Percentiles rank a stretch among this genome's conserved stretches.
Conservation (phyloP, 2,888 invertebrate species). For the Macropis europaea region DNA sequence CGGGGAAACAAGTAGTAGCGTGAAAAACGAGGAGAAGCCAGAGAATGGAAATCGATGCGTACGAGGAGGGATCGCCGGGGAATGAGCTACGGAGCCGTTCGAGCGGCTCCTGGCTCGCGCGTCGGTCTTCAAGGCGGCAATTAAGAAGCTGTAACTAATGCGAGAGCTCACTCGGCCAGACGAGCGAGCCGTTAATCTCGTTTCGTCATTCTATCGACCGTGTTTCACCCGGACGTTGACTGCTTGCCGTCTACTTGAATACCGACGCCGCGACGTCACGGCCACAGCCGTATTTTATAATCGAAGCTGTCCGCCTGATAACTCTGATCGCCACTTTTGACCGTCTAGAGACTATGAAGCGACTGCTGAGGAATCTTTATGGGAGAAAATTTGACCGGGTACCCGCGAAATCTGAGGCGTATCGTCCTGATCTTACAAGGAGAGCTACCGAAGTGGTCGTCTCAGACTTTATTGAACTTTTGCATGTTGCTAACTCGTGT, state of each 20-base stretch:
- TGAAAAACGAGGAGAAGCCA: conserved; percentile 38
- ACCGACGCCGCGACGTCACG: conserved; percentile 29
- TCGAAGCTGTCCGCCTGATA: conserved; percentile 2
- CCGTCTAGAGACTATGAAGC: not conserved
- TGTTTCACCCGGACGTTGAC: conserved; percentile 53
- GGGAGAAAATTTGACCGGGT: no score
- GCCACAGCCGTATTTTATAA: not conserved
- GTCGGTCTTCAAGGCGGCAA: conserved; percentile 54
- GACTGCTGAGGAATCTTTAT: no score
- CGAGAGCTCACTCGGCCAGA: conserved; percentile 26
- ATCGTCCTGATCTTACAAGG: no score
- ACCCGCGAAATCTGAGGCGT: no score
- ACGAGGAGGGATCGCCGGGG: conserved; percentile 17
- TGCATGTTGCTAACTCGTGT: no score
- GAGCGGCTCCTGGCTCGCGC: conserved; percentile 20
- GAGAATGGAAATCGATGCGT: conserved; percentile 42
- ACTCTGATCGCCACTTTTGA: no score
- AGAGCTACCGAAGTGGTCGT: no score
- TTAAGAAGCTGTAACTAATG: conserved; percentile 59
- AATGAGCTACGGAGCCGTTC: conserved; percentile 4
- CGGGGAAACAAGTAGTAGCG: not conserved
- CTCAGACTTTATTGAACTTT: no score
- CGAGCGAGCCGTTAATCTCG: conserved; percentile 57
- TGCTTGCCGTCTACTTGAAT: conserved; percentile 41
- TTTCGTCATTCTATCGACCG: conserved; percentile 59